Evolutionary conservation across 2,113 vertebrate genomes (phyloP).

Genomic region (Calcarius ornatus): DNA sequence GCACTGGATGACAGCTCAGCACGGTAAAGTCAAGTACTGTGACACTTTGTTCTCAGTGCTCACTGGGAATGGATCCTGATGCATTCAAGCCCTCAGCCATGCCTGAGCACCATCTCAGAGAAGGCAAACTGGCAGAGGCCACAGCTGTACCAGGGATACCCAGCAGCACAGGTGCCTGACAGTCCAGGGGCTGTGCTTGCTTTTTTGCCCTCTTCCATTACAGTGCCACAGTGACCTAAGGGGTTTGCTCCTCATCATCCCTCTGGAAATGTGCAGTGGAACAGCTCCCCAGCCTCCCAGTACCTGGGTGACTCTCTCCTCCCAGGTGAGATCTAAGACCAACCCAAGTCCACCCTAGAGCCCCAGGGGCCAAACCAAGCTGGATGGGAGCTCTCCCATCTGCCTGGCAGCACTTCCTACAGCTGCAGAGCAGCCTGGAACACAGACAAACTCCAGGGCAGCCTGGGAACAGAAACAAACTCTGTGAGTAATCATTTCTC

Average conservation of each 20-base stretch:
- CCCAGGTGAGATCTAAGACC: not conserved
- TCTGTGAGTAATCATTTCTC: not conserved
- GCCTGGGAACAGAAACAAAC: constrained; percentile 28
- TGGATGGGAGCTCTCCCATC: not conserved
- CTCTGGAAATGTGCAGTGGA: not conserved
- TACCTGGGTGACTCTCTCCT: not conserved
- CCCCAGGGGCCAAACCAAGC: not conserved
- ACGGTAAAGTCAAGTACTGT: fast-evolving
- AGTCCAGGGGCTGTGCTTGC: not conserved
- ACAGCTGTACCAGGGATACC: not conserved
- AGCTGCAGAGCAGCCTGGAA: constrained; percentile 25
- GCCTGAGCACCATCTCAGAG: not conserved
- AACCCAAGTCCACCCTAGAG: not conserved
- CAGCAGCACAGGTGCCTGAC: not conserved
- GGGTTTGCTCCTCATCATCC: not conserved
- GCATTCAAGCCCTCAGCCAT: not conserved
- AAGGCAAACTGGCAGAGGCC: not conserved
- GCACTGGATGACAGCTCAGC: fast-evolving
- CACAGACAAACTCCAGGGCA: not conserved
- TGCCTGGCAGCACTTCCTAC: not conserved
- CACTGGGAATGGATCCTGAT: not conserved
- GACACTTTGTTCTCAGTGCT: not conserved
- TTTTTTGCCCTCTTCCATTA: not conserved
- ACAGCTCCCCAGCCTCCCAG: not conserved
- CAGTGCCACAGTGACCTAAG: not conserved